Evolutionary conservation across 2,888 invertebrate genomes (phyloP), one percentile per base, ranked within the genome.

Genomic region (Folsomia manolachei): DNA sequence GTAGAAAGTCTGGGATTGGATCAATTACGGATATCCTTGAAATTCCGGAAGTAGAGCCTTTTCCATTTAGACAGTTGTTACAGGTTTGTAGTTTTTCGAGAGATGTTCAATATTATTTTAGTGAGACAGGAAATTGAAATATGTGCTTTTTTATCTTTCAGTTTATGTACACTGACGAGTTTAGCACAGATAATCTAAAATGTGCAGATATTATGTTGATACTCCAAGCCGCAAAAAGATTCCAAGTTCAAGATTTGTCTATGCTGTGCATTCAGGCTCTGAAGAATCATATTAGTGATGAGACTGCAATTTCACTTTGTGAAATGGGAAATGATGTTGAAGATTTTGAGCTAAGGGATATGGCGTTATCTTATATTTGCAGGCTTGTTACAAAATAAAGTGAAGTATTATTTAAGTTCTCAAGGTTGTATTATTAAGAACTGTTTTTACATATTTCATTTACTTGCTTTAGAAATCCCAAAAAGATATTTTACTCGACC

Each of bases 111-210:
- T 21, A 24, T 24, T n/a, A 23, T 24, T 21, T 63, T 24, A 23
- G 11, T 63, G 14, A 9, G 25, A 39, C 39, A 39, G 39, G 14
- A 4, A 39, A 39, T 39, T 39, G 4, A 4, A 9, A 9, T 39
- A 9, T 39, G 39, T 39, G 39, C 39, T 21, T 52, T 39, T 63
- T n/a, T 11, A 23, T 14, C 56, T 70, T 69, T 2, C 27, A 74
- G 74, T 74, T 64, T 63, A 71, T 74, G 18, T 74, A 74, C 51
- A 70, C 71, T 1, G 74, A 74, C 26, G n/a, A 70, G n/a, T 27
- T 71, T 2, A 63, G 69, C 11, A 23, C 39, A 19, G 14, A 27
- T 23, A 52, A 21, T 7, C 2, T 66, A 18, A 56, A 25, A 27
- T 63, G 62, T 25, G 2, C n/a, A 18, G 69, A 69, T 26, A 27